phyloP scores from a whole-genome alignment of 1,140 invertebrate species.

The Drosophila lini region DNA sequence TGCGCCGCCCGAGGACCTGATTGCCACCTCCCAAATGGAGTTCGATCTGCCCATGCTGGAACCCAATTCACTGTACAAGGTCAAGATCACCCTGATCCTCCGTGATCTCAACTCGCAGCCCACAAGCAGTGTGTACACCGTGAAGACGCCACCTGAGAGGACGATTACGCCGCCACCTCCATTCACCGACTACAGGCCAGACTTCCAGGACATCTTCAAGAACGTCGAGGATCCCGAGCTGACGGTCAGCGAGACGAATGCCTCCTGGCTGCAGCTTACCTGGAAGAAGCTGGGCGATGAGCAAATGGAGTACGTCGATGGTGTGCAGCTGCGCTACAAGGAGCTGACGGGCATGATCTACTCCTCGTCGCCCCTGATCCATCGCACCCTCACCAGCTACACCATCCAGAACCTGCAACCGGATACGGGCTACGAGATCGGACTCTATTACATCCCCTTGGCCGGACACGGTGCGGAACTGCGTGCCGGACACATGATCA shows the following conservation, averaged over 20 bases:
- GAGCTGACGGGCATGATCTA: slow-evolving; percentile 89
- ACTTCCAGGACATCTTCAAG: slow-evolving; percentile 83
- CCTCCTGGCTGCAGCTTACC: slow-evolving; percentile 90
- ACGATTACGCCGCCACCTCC: slow-evolving; percentile 79
- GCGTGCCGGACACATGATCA: slow-evolving; percentile 88
- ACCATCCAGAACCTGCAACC: slow-evolving; percentile 90
- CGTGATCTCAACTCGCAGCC: slow-evolving; percentile 90
- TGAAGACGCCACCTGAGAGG: slow-evolving; percentile 87
- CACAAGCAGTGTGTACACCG: slow-evolving; percentile 89
- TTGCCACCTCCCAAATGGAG: slow-evolving; percentile 93
- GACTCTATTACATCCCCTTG: slow-evolving; percentile 91
- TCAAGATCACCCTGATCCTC: slow-evolving; percentile 91
- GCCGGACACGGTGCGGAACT: slow-evolving; percentile 90
- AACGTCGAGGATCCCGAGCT: slow-evolving; percentile 88
- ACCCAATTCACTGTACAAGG: slow-evolving; percentile 91
- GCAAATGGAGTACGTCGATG: slow-evolving; percentile 89
- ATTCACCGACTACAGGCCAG: slow-evolving; percentile 79
- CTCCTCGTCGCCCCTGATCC: slow-evolving; percentile 90
- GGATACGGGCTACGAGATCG: slow-evolving; percentile 90
- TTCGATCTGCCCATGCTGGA: slow-evolving; percentile 91
- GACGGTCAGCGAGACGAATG: slow-evolving; percentile 89
- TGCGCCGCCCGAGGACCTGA: slow-evolving; percentile 92
- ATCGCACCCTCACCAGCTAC: slow-evolving; percentile 88
- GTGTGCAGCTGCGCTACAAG: slow-evolving; percentile 88
- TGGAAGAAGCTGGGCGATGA: slow-evolving; percentile 93